Base-by-base conservation (phyloP, 2,888 invertebrate species). In the Ephialtes manifestator region DNA sequence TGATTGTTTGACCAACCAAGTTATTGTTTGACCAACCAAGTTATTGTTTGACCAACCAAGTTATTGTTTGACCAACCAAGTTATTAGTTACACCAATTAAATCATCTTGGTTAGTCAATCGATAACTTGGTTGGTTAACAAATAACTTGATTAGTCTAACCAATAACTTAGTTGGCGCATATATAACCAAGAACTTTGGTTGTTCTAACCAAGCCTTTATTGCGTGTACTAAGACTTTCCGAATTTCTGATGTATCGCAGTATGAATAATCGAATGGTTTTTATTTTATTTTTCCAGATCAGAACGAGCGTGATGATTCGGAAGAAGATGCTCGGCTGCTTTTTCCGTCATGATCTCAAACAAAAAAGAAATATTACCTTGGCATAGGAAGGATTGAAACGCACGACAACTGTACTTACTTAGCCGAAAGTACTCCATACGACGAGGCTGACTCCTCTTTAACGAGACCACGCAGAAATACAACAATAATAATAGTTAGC, bases 341-440 rank as follows among this genome's bases (percentile, higher is more conserved):
- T 82, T 67, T 58, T 79, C 72, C 70, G 71, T 39, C 53, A 80
- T 85, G 85, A 82, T 82, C 85, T 85, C 85, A 85, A 80, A 70
- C 35, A 65, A 39, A 18, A 39, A 51, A 35, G 28, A 63, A 76
- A 65, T 24, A 51, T 65, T 55, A 18, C n/a, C 39, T 51, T 24
- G 51, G 20, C 10, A 63, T 15, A 60, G 71, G 24, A 67, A 58
- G 39, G 51, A 82, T 65, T 28, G 71, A 35, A 46, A 7, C 58
- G n/a, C 39, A 55, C 63, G 20, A 72, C 46, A 80, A 82, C 15
- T 78, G 86, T 86, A 86, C 86, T 84, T 86, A 86, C 70, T 75
- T 43, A 71, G 80, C 68, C 58, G 68, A 77, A 58, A 80, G 76
- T 84, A 83, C 74, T 82, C 24, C 28, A 58, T 67, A 18, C 35